Conservation (phyloP, 2,888 invertebrate genomes). For the Petrolisthes cinctipes region DNA sequence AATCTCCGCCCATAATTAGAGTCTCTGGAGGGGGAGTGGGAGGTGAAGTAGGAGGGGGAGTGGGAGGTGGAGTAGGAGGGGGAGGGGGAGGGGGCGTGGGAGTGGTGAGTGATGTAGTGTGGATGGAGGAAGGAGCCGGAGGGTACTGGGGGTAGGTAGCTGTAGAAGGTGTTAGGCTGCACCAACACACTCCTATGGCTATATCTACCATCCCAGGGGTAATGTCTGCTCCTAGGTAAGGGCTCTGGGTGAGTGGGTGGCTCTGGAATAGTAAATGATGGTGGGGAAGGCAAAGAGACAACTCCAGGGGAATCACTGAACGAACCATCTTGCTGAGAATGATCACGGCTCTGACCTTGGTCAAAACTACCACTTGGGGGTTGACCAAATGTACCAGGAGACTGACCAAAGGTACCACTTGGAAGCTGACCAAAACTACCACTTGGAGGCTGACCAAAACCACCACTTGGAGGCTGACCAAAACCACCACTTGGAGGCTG, state of each 20-base stretch:
- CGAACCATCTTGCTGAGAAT: neutral
- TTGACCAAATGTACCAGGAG: neutral
- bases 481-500: no score
- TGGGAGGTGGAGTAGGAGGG: neutral
- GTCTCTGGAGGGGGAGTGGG: neutral
- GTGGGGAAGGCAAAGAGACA: neutral
- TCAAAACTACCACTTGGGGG: neutral
- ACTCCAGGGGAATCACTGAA: neutral
- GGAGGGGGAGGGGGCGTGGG: neutral
- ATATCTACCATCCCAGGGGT: neutral
- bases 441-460: no score
- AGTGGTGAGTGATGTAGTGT: neutral
- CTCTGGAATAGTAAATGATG: neutral
- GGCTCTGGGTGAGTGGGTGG: no score
- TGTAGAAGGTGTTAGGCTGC: neutral
- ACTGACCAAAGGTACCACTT: neutral
- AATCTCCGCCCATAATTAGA: no score
- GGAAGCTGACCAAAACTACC: neutral
- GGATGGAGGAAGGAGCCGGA: neutral
- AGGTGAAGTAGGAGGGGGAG: neutral
- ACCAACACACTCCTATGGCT: neutral
- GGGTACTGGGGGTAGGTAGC: neutral
- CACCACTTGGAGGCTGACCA: no score
- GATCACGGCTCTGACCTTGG: neutral
- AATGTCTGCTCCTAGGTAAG: neutral